Evolutionary conservation across 2,113 vertebrate genomes (phyloP).

Genomic region (Poeciliopsis prolifica): DNA sequence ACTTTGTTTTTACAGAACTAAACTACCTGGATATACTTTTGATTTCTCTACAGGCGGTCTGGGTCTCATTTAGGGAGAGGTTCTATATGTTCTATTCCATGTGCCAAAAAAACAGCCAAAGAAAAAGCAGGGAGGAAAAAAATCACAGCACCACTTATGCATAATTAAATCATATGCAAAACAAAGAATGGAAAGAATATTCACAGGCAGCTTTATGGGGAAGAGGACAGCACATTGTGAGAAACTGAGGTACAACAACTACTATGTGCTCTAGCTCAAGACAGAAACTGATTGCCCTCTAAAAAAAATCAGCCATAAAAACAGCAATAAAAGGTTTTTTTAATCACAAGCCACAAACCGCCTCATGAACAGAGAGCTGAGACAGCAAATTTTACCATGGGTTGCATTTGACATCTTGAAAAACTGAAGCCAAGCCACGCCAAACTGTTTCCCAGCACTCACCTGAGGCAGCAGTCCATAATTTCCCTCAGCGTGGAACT

Average conservation of each 20-base stretch:
- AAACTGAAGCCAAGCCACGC: background rate
- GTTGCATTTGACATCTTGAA: background rate
- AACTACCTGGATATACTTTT: constrained; percentile 5
- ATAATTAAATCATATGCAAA: constrained; percentile 61
- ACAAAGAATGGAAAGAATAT: constrained; percentile 53
- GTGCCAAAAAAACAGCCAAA: constrained; percentile 9
- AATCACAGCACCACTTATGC: constrained; percentile 33
- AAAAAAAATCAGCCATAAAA: background rate
- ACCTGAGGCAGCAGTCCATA: constrained; percentile 76
- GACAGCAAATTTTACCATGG: constrained; percentile 9
- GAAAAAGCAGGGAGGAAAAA: background rate
- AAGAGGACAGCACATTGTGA: constrained; percentile 18
- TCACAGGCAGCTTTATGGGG: constrained; percentile 33
- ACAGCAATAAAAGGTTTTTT: background rate
- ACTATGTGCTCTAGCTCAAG: constrained; percentile 14
- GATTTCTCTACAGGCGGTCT: constrained; percentile 16
- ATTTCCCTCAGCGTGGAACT: constrained; percentile 48
- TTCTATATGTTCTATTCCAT: constrained; percentile 6
- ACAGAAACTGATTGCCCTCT: constrained; percentile 8
- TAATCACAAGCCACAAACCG: background rate
- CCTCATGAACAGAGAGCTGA: background rate
- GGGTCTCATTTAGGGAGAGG: background rate
- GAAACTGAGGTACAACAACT: constrained; percentile 16
- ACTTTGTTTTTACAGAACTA: constrained; percentile 4
- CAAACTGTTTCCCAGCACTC: constrained; percentile 47